A percentile compares a stretch with the other conserved stretches of the same genome.
Conservation (phyloP, 2,888 invertebrate genomes). For the Sicus ferrugineus region DNA sequence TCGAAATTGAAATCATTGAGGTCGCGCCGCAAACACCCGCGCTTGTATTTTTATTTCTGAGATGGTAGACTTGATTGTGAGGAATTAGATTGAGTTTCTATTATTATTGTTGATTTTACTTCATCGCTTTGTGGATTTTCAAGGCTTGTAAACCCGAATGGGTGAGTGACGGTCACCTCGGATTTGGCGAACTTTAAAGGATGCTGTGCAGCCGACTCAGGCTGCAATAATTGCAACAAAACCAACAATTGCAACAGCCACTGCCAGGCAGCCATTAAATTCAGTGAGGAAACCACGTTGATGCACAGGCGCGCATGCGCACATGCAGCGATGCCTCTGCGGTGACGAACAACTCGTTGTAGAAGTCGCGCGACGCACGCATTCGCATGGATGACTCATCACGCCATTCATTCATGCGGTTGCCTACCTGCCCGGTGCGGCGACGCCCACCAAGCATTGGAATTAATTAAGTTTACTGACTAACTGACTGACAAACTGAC, state of each 20-base stretch:
- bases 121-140: too few species aligned
- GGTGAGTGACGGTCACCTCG: background rate
- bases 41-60: too few species aligned
- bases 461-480: constrained; percentile 4
- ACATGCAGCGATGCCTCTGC: constrained; percentile 37
- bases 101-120: too few species aligned
- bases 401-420: background rate
- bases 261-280: background rate
- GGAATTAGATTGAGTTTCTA: too few species aligned
- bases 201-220: background rate
- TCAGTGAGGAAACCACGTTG: constrained; percentile 6
- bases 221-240: background rate
- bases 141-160: constrained; percentile 14
- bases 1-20: background rate
- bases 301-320: constrained; percentile 36
- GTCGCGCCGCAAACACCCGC: too few species aligned
- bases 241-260: background rate
- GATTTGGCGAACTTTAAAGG: too few species aligned
- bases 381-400: constrained; percentile 18
- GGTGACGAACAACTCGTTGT: constrained; percentile 34
- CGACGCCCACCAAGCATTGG: constrained; percentile 1
- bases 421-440: background rate
- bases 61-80: too few species aligned
- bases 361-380: background rate
- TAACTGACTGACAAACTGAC: background rate